Evolutionary conservation across 2,797 vertebrate genomes (phyloP).

Genomic region (Agapornis canus): DNA sequence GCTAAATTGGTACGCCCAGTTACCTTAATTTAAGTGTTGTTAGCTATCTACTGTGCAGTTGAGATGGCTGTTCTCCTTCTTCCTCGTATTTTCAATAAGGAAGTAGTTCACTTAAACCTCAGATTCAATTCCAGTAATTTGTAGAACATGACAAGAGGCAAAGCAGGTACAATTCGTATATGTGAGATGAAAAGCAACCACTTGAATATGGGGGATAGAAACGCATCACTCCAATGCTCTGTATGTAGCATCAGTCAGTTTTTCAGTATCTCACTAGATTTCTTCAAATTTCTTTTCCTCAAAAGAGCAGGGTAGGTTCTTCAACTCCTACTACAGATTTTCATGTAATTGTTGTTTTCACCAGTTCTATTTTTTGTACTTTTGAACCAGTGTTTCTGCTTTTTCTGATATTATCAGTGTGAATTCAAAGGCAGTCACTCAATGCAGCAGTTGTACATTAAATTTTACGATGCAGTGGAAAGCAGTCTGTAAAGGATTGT

Average conservation of each 20-base stretch:
- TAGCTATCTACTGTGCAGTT: background rate
- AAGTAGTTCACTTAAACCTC: background rate
- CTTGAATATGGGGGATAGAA: background rate
- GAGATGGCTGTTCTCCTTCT: background rate
- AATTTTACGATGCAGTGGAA: slow-evolving; percentile 32
- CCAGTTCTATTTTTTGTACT: background rate
- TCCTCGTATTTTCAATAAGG: background rate
- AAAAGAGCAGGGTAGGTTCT: background rate
- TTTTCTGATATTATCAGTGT: background rate
- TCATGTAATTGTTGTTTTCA: background rate
- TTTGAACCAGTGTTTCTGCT: background rate
- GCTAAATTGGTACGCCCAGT: background rate
- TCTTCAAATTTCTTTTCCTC: background rate
- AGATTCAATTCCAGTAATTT: background rate
- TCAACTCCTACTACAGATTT: background rate
- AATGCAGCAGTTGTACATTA: background rate
- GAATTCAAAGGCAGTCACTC: background rate
- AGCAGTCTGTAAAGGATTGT: background rate
- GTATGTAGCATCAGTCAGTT: background rate
- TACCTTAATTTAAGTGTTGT: background rate
- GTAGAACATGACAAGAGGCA: background rate
- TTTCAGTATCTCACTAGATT: background rate
- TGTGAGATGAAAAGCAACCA: background rate
- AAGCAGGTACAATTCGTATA: background rate
- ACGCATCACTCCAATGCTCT: background rate